phyloP scores from a whole-genome alignment of 2,888 invertebrate species.

The Eumacrocentrus americanus region DNA sequence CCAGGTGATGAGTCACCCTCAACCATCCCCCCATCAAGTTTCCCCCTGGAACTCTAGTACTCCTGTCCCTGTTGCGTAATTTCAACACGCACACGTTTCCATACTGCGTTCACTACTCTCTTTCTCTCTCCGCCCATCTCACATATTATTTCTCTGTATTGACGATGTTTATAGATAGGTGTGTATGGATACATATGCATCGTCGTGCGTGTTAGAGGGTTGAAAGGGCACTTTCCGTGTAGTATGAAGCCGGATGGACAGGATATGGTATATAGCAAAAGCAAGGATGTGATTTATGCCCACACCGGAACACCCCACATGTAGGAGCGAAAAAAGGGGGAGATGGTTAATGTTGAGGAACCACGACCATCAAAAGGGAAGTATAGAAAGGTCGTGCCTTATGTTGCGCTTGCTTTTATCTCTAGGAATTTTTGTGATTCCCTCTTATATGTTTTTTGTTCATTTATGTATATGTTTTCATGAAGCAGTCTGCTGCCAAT shows the following conservation, averaged over 20 bases:
- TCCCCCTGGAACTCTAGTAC: slow-evolving; percentile 14
- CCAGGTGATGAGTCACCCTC: slow-evolving; percentile 60
- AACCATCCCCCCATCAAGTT: slow-evolving; percentile 39
- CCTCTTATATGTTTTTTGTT: neutral
- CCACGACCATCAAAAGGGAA: slow-evolving; percentile 32
- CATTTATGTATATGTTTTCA: neutral
- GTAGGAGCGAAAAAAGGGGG: slow-evolving; percentile 39
- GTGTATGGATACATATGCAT: too few species aligned
- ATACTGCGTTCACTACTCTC: too few species aligned
- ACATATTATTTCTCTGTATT: too few species aligned
- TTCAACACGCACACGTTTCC: slow-evolving; percentile 33
- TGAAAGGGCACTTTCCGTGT: slow-evolving; percentile 29
- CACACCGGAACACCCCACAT: slow-evolving; percentile 50
- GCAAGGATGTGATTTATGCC: slow-evolving; percentile 56
- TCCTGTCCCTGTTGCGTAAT: slow-evolving; percentile 38
- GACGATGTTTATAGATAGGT: too few species aligned
- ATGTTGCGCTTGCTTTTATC: slow-evolving; percentile 28
- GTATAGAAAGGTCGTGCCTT: slow-evolving; percentile 27
- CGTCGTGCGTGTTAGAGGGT: too few species aligned
- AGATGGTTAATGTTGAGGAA: slow-evolving; percentile 40
- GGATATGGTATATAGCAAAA: slow-evolving; percentile 44
- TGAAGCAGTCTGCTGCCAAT: too few species aligned
- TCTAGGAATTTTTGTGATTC: slow-evolving; percentile 20
- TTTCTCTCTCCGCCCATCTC: neutral
- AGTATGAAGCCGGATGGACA: slow-evolving; percentile 47